Evolutionary conservation across 2,888 invertebrate species (phyloP), one percentile per base, ranked within the genome.

Genomic region (Cataglyphis livida): DNA sequence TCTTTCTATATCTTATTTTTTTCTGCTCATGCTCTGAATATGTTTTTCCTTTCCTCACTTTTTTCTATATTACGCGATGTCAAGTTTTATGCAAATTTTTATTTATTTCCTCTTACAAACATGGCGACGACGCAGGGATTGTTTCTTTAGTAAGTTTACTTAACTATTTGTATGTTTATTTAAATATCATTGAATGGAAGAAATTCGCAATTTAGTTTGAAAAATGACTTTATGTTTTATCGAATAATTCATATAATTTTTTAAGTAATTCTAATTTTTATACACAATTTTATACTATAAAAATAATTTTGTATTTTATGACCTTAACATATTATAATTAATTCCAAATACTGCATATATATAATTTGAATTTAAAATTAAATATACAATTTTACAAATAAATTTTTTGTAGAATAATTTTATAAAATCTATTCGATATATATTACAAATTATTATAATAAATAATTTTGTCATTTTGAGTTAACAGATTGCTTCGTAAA

Each of bases 401-500:
- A 70, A 68, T 41, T 28, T 35, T 78, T 28, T 78, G 25, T 59
- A 18, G 70, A 59, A 71, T 71, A 78, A 21, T 44, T 78, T 70
- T 78, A 71, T 78, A 78, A 70, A 44, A 71, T 71, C 44, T n/a
- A 71, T 78, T 28, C 32, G 7, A 78, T 71, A 78, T 70, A 70
- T 78, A 78, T 78, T 71, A 78, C 73, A 78, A 78, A 78, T 78
- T 59, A 78, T 18, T 59, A 70, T 71, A 71, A 71, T 78, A 68
- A 32, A 51, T 68, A 71, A 78, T 59, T 78, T 78, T 10, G 48
- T 51, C 54, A 38, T 70, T 71, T 71, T 70, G 59, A 78, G 59
- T 44, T 71, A 57, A 25, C 12, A 7, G 35, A 78, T 71, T 78
- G 48, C 70, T 59, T 21, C 57, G 41, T 57, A 70, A 78, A 78